Conservation (phyloP, 2,113 vertebrate genomes). For the Triplophysa tibetana region DNA sequence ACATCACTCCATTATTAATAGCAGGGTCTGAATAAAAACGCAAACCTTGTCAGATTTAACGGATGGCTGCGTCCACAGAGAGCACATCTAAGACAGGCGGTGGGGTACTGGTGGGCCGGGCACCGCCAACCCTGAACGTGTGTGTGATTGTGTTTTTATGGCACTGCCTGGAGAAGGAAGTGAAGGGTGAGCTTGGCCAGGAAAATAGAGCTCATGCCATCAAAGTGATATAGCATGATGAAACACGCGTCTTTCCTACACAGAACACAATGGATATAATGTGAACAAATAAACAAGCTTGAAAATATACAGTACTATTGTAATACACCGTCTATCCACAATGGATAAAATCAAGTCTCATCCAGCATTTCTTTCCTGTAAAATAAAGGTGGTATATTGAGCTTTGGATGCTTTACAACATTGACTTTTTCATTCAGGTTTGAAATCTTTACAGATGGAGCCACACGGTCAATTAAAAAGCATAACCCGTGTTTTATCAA, state of each 20-base stretch:
- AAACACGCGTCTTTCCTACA: conserved; percentile 11
- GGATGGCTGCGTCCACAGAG: conserved; percentile 65
- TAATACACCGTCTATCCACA: too few species aligned
- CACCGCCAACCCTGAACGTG: conserved; percentile 46
- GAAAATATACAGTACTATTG: too few species aligned
- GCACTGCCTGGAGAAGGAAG: conserved; percentile 18
- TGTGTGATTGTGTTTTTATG: conserved; percentile 47
- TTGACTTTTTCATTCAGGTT: not conserved
- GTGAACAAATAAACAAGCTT: not conserved
- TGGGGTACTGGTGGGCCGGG: conserved; percentile 5
- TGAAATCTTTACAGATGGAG: conserved; percentile 11
- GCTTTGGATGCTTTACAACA: too few species aligned
- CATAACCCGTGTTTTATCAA: conserved; percentile 38
- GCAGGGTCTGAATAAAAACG: conserved; percentile 72
- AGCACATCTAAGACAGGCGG: conserved; percentile 36
- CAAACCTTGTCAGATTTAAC: conserved; percentile 76
- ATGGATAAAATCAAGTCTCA: too few species aligned
- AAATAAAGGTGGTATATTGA: too few species aligned
- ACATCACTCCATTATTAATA: conserved; percentile 80
- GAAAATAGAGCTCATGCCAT: conserved; percentile 14
- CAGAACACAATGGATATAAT: not conserved
- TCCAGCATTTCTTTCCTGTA: too few species aligned
- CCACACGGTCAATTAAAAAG: conserved; percentile 22
- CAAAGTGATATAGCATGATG: conserved; percentile 16
- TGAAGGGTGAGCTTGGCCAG: not conserved